Conservation (phyloP, 2,888 invertebrate species). For the Beris chalybata region DNA sequence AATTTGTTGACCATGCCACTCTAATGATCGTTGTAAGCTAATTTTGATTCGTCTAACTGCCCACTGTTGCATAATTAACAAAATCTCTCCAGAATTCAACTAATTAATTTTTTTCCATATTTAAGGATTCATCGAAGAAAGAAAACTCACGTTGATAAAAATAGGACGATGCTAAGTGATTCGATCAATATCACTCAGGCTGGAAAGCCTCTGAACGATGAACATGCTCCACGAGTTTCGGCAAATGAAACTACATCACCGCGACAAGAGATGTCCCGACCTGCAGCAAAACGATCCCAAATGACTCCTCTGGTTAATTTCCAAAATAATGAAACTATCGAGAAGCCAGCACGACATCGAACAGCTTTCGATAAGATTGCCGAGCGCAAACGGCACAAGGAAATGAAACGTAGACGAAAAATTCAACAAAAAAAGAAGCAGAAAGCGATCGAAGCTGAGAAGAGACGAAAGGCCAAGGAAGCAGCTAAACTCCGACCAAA, state of each 20-base stretch:
- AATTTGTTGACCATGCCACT: too few species aligned
- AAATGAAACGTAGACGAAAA: background rate
- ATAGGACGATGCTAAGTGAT: background rate
- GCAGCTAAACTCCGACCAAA: slow-evolving; percentile 43
- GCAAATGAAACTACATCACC: too few species aligned
- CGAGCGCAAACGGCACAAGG: slow-evolving; percentile 19
- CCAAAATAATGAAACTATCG: slow-evolving; percentile 16
- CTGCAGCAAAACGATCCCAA: slow-evolving; percentile 7
- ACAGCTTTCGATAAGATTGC: slow-evolving; percentile 12
- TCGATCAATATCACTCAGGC: background rate
- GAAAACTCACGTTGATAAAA: background rate
- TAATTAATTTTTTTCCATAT: background rate
- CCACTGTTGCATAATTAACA: too few species aligned
- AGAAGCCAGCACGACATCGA: slow-evolving; percentile 3
- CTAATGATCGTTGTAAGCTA: too few species aligned
- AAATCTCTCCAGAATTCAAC: background rate
- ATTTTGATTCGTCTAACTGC: too few species aligned
- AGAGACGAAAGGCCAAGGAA: slow-evolving; percentile 44
- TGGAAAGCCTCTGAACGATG: too few species aligned
- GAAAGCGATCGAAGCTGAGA: slow-evolving; percentile 23
- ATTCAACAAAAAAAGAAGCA: slow-evolving; percentile 18
- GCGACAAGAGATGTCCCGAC: background rate
- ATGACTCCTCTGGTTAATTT: background rate
- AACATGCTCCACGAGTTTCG: too few species aligned
- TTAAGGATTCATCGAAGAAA: slow-evolving; percentile 8